phyloP scores from a whole-genome alignment of 2,888 invertebrate genomes.

The Pyrgus malvae region DNA sequence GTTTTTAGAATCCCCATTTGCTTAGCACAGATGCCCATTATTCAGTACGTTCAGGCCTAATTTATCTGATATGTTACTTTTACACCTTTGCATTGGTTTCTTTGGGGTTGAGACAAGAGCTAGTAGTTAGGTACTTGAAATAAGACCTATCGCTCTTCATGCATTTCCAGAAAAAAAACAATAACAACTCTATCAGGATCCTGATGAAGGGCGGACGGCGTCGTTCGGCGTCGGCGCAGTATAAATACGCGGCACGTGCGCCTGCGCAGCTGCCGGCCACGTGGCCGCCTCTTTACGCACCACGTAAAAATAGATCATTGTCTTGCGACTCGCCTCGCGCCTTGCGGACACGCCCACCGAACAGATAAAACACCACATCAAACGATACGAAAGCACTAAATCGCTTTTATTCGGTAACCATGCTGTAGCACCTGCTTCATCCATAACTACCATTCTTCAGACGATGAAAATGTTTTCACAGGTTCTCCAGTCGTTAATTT shows the following conservation, averaged over 20 bases:
- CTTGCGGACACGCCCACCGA: constrained; percentile 67
- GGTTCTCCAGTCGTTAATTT: constrained; percentile 33
- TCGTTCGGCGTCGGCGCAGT: constrained; percentile 57
- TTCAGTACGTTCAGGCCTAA: no score
- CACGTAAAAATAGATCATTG: constrained; percentile 78
- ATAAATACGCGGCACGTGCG: constrained; percentile 79
- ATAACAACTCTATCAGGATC: constrained; percentile 5
- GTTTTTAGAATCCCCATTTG: no score
- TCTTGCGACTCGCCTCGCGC: constrained; percentile 47
- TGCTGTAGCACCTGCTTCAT: constrained; percentile 45
- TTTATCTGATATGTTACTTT: no score
- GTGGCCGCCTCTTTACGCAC: constrained; percentile 72
- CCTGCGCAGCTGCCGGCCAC: constrained; percentile 76
- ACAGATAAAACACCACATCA: constrained; percentile 79
- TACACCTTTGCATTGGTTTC: no score
- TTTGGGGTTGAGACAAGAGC: no score
- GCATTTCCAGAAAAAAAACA: background rate
- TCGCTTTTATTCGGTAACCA: constrained; percentile 61
- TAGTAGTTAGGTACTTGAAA: no score
- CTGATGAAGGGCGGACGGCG: constrained; percentile 46
- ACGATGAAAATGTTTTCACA: constrained; percentile 36
- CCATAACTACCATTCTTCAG: constrained; percentile 17
- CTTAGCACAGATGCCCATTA: no score
- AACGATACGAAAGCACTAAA: constrained; percentile 62
- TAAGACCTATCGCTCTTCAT: no score